These are phyloP conservation scores for Acanthis flammea DNA, from an alignment of 2,797 vertebrate genomes.

Conservation along the genomic window DNA sequence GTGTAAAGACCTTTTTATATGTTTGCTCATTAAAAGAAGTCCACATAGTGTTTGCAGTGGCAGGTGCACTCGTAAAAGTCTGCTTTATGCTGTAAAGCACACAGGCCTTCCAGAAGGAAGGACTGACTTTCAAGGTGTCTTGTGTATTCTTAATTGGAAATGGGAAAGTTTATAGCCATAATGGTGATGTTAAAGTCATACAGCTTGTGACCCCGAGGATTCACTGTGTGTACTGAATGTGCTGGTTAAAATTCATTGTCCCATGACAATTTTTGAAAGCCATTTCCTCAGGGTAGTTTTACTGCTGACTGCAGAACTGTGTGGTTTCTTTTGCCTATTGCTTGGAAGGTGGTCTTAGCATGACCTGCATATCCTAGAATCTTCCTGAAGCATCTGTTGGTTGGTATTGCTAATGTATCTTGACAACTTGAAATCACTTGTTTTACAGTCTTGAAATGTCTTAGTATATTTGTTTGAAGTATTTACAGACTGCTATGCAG, in stretches of 20 bases:
- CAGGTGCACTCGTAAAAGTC: background rate
- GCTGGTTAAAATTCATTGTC: conserved; percentile 48
- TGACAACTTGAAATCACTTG: background rate
- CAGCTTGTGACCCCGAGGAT: background rate
- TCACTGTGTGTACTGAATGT: background rate
- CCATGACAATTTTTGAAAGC: conserved; percentile 1
- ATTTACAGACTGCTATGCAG: background rate
- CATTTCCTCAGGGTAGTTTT: conserved; percentile 33
- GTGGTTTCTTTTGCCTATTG: conserved; percentile 61
- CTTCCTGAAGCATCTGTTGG: conserved; percentile 41
- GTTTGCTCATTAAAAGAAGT: conserved; percentile 62
- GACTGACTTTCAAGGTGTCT: background rate
- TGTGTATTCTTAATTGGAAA: conserved; percentile 21
- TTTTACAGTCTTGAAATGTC: conserved; percentile 19
- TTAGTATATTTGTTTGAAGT: background rate
- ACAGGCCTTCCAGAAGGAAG: background rate
- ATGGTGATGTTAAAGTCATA: background rate
- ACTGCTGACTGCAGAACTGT: conserved; percentile 54
- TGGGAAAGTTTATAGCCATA: background rate
- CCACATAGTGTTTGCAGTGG: conserved; percentile 52
- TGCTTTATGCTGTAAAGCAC: background rate
- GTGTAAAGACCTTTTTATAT: background rate
- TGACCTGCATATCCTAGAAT: conserved; percentile 35
- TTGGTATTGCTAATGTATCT: conserved; percentile 16
- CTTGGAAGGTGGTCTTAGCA: conserved; percentile 57